A percentile compares a stretch with the other conserved stretches of the same genome.
Evolutionary conservation across 2,113 vertebrate genomes (phyloP).

Genomic region (Anas platyrhynchos): DNA sequence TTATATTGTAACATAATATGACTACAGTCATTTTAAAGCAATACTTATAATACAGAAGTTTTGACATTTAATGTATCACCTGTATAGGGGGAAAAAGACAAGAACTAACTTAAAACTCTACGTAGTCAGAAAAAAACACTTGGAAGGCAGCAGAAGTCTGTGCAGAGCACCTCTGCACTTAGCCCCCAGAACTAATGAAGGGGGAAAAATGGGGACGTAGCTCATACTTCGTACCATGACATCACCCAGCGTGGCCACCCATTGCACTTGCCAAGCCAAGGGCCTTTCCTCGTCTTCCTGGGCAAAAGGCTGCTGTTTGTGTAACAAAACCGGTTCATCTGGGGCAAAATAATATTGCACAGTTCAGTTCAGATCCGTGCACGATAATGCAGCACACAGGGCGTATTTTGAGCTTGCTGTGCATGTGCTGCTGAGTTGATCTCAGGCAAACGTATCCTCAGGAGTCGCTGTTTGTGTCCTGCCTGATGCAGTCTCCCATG

Average conservation of each 20-base stretch:
- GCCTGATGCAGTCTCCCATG: neutral
- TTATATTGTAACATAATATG: neutral
- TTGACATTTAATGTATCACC: neutral
- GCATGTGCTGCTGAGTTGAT: neutral
- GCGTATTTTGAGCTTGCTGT: neutral
- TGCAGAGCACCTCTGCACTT: accelerated
- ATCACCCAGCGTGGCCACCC: accelerated
- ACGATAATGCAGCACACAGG: neutral
- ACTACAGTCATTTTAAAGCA: neutral
- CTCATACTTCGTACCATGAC: accelerated
- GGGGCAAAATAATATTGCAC: neutral
- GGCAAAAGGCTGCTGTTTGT: neutral
- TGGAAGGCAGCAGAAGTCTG: neutral
- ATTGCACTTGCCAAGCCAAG: neutral
- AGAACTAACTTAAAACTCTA: neutral
- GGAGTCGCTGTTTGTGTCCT: neutral
- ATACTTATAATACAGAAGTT: neutral
- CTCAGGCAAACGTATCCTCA: accelerated
- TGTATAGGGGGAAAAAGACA: neutral
- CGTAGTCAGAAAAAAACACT: neutral
- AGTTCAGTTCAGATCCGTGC: neutral
- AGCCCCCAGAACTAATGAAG: neutral
- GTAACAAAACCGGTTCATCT: neutral
- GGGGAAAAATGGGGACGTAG: neutral
- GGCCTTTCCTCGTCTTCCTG: neutral